Base-by-base conservation (phyloP, 2,888 invertebrate genomes). In the Zeuzera pyrina region DNA sequence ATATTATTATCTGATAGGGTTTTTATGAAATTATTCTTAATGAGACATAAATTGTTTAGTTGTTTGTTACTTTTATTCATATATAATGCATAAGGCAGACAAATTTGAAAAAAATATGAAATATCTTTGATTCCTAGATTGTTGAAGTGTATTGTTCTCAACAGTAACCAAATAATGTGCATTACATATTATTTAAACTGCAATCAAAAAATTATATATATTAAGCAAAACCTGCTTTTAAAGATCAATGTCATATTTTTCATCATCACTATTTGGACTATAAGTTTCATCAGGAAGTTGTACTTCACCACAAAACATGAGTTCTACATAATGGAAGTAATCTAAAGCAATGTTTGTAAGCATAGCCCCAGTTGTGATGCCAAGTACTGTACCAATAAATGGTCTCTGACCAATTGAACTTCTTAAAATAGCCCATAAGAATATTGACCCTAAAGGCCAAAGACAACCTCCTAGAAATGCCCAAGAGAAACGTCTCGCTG, bases 401-500 rank as follows among this genome's bases (percentile, higher is more conserved):
- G 89, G 87, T 59, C 88, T 88, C 43, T 89, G 86, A 1, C 93
- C 93, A 27, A 95, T 78, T 21, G 92, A 83, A 45, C 91, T 91
- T 57, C 94, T 89, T 23, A 93, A 73, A 21, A 96, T 89, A 5
- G 96, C 96, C 93, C 95, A 95, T 41, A 92, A 77, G 35, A 97
- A 86, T 28, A 96, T 91, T 0, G 95, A 95, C 8, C 97, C 96
- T 58, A 97, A 88, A 43, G 94, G 94, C 85, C 96, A 92, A 12
- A 96, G 85, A 6, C 92, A 85, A 26, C 94, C 90, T 31, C 93
- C 92, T 36, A 91, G 55, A 41, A 87, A 93, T 84, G 89, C 92
- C 84, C 89, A 94, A 15, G 87, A 78, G 44, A 89, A 85, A 35
- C 87, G 86, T 42, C 86, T 86, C 35, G 86, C 84, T 15, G 85